phyloP scores from a whole-genome alignment of 2,888 invertebrate genomes.

The Molanna angustata region DNA sequence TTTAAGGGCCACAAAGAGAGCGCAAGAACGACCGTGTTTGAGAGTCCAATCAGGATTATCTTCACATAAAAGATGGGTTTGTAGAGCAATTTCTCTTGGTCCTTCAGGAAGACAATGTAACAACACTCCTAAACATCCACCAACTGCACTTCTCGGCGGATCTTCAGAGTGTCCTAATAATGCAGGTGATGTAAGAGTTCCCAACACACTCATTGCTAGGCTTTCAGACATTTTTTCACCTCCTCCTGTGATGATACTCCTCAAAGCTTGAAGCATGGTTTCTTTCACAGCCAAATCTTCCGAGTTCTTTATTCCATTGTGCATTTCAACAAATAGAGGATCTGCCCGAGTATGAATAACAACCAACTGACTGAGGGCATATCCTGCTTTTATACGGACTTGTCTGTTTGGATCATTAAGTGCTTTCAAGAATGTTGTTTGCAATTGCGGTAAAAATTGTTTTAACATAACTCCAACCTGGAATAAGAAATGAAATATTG shows the following conservation, averaged over 20 bases:
- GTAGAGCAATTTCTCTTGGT: conserved; percentile 70
- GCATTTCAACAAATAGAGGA: conserved; percentile 91
- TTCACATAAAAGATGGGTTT: conserved; percentile 71
- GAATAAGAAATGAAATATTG: too few relatives aligned
- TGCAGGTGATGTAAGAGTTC: conserved; percentile 59
- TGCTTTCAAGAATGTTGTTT: conserved; percentile 96
- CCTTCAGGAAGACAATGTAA: conserved; percentile 70
- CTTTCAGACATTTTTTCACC: conserved; percentile 87
- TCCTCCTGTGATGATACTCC: conserved; percentile 79
- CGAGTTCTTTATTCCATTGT: conserved; percentile 76
- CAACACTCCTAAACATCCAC: conserved; percentile 88
- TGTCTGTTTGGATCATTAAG: conserved; percentile 84
- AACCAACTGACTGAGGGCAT: conserved; percentile 83
- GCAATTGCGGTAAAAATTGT: conserved; percentile 97
- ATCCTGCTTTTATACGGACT: conserved; percentile 86
- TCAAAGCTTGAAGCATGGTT: conserved; percentile 88
- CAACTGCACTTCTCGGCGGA: conserved; percentile 73
- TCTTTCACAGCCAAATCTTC: conserved; percentile 88
- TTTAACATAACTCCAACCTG: conserved; percentile 92
- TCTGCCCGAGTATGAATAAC: conserved; percentile 92
- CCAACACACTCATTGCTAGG: conserved; percentile 69
- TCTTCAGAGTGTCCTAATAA: conserved; percentile 78
- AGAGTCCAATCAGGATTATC: conserved; percentile 65
- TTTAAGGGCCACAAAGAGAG: conserved; percentile 83
- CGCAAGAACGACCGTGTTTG: conserved; percentile 79